Conservation (phyloP, 2,888 invertebrate genomes). For the Elmis aenea region DNA sequence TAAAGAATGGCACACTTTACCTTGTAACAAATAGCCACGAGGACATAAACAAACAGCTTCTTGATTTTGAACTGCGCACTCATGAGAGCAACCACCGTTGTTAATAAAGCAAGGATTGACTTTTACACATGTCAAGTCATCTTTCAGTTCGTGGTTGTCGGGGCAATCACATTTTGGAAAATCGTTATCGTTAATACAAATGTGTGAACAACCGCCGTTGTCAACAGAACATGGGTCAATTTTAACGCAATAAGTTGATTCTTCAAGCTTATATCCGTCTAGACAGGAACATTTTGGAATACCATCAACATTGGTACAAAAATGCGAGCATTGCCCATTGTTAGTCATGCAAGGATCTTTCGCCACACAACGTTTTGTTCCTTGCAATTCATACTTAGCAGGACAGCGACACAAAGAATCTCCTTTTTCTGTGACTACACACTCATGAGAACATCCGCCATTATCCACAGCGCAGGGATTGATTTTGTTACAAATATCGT, state of each 20-base stretch:
- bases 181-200: slow-evolving; percentile 47
- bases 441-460: slow-evolving; percentile 61
- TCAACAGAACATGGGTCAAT: slow-evolving; percentile 47
- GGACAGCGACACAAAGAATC: slow-evolving; percentile 49
- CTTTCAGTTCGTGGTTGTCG: slow-evolving; percentile 40
- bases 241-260: slow-evolving; percentile 40
- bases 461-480: slow-evolving; percentile 56
- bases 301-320: slow-evolving; percentile 39
- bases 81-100: slow-evolving; percentile 41
- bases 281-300: slow-evolving; percentile 23
- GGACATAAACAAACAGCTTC: slow-evolving; percentile 50
- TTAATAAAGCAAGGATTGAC: slow-evolving; percentile 38
- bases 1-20: slow-evolving; percentile 42
- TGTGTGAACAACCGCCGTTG: slow-evolving; percentile 53
- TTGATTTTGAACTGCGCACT: slow-evolving; percentile 32
- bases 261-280: slow-evolving; percentile 7
- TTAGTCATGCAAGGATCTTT: slow-evolving; percentile 34
- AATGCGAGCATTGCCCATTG: slow-evolving; percentile 55
- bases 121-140: slow-evolving; percentile 37
- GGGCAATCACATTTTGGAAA: slow-evolving; percentile 49
- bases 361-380: slow-evolving; percentile 40
- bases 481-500: slow-evolving; percentile 43
- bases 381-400: slow-evolving; percentile 39
- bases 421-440: slow-evolving; percentile 47
- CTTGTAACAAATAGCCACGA: slow-evolving; percentile 32